Percentiles rank a stretch among this genome's conserved stretches.
phyloP scores from a whole-genome alignment of 92 coral and sea anemone genomes.

The Siderastrea radians region DNA sequence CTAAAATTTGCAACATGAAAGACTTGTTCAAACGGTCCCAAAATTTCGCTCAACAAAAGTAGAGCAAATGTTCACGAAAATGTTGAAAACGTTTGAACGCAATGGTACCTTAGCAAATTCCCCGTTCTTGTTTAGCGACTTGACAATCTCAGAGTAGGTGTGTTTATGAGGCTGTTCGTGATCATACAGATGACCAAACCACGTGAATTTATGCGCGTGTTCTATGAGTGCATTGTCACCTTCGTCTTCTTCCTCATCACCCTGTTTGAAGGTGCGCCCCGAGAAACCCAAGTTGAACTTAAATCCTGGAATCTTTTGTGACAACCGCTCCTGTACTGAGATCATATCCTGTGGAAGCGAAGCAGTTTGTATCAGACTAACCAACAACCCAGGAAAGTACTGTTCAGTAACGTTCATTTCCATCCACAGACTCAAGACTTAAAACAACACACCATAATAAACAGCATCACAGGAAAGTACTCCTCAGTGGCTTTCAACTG shows the following conservation, averaged over 20 bases:
- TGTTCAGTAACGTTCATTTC: too few species aligned
- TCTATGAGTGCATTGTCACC: conserved; percentile 89
- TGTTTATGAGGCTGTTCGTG: conserved; percentile 96
- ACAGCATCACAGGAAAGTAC: too few species aligned
- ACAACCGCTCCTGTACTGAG: conserved; percentile 80
- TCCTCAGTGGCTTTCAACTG: too few species aligned
- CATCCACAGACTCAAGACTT: too few species aligned
- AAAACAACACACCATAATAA: too few species aligned
- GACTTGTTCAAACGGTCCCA: too few species aligned
- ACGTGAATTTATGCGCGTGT: conserved; percentile 88
- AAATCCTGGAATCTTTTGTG: conserved; percentile 88
- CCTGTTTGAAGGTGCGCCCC: conserved; percentile 90
- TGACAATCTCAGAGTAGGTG: conserved; percentile 76
- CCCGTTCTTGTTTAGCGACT: conserved; percentile 82
- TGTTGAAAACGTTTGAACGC: not conserved
- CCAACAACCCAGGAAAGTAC: not conserved
- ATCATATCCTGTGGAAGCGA: conserved; percentile 78
- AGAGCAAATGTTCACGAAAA: not conserved
- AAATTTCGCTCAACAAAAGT: too few species aligned
- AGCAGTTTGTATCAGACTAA: not conserved
- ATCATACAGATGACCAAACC: conserved; percentile 97
- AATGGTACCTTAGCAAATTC: conserved; percentile 87
- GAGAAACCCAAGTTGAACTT: conserved; percentile 96
- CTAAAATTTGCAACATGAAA: too few species aligned
- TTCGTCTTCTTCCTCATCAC: conserved; percentile 86